Evolutionary conservation across 2,888 invertebrate genomes (phyloP), one percentile per base, ranked within the genome.

Genomic region (Cyaniris semiargus): DNA sequence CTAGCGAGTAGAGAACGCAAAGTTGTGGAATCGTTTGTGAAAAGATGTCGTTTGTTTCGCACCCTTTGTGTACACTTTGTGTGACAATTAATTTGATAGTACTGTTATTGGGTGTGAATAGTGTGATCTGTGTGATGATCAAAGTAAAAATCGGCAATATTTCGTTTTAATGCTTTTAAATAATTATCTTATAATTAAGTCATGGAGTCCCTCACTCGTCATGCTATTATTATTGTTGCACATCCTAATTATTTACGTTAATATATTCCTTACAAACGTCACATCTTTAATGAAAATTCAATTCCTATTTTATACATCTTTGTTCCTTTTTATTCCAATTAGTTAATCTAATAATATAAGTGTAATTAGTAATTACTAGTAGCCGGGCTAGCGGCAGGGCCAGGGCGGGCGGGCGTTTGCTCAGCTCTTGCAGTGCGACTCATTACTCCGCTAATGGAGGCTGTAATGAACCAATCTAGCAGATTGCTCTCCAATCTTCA

Each of bases 401-500:
- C 44, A 44, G 86, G 87, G 78, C 87, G 78, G 48, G 84, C 85
- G 87, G 87, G 78, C 87, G 91, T 89, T 85, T 89, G 83, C 80
- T 21, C 76, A 76, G 80, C 80, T 81, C 81, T 83, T 93, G 90
- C 91, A 93, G 91, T 91, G 91, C 93, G 92, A 90, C 92, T 93
- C 92, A 93, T 93, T 92, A 93, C 92, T 93, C 84, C 87, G 88
- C 91, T 92, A 93, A 93, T 92, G 93, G 91, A 89, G 88, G 87
- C 88, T 86, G 88, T 92, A 92, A 93, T 93, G 92, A 93, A 91
- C 92, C 92, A 93, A 93, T 93, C 93, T 92, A 93, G 92, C 91
- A 90, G 93, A 93, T 93, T 93, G 93, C 92, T 90, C 91, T 90
- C 89, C 87, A 92, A 93, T 91, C 92, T 92, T 90, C 88, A 88